These are phyloP conservation scores for Chloropsis cyanopogon DNA, from an alignment of 2,113 vertebrate species.

Conservation along the genomic window DNA sequence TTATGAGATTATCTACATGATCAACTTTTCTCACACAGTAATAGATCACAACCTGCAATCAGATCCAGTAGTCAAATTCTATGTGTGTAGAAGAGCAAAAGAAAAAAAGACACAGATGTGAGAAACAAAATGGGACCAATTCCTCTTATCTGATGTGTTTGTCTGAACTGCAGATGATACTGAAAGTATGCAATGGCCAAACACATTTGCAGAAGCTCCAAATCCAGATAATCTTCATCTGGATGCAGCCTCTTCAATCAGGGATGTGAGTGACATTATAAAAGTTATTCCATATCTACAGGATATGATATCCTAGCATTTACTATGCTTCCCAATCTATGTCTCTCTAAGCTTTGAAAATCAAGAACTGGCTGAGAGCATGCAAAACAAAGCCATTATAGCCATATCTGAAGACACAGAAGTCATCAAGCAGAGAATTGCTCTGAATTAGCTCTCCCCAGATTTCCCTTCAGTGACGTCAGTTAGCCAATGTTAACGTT, in stretches of 20 bases:
- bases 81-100: not conserved
- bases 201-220: not conserved
- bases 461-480: not conserved
- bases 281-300: not conserved
- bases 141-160: not conserved
- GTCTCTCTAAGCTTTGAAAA: not conserved
- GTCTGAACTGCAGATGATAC: not conserved
- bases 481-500: not conserved
- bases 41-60: not conserved
- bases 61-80: not conserved
- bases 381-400: not conserved
- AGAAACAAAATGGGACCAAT: not conserved
- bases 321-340: not conserved
- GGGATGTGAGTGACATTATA: rapidly evolving
- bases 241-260: not conserved
- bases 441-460: not conserved
- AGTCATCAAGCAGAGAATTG: not conserved
- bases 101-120: not conserved
- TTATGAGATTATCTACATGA: not conserved
- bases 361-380: not conserved
- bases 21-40: not conserved
- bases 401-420: not conserved
- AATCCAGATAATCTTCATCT: not conserved
- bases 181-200: not conserved
- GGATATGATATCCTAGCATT: not conserved